Conservation (phyloP, 2,888 invertebrate species). For the Microplitis manilae region DNA sequence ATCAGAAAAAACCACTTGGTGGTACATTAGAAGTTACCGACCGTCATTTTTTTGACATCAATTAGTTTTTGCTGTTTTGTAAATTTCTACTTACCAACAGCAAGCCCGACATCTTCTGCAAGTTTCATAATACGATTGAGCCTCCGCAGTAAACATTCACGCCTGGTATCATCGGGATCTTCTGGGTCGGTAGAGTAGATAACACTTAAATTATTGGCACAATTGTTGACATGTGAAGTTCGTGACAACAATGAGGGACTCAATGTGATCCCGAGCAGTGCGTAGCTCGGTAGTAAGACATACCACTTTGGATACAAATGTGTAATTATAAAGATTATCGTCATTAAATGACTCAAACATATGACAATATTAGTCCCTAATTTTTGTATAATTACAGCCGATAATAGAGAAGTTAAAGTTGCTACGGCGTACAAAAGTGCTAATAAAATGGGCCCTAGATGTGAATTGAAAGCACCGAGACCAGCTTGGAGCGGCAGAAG, state of each 20-base stretch:
- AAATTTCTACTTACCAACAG: slow-evolving; percentile 56
- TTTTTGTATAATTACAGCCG: slow-evolving; percentile 74
- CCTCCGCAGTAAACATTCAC: slow-evolving; percentile 65
- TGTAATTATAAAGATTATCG: slow-evolving; percentile 64
- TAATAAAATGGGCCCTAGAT: slow-evolving; percentile 70
- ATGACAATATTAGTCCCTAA: slow-evolving; percentile 74
- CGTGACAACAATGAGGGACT: slow-evolving; percentile 64
- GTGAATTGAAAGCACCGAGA: slow-evolving; percentile 69
- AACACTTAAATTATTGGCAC: slow-evolving; percentile 63
- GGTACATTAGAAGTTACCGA: neutral
- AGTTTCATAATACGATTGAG: slow-evolving; percentile 65
- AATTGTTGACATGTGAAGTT: slow-evolving; percentile 63
- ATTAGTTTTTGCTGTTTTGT: neutral
- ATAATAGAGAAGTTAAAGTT: slow-evolving; percentile 65
- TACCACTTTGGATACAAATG: slow-evolving; percentile 68
- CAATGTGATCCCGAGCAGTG: slow-evolving; percentile 61
- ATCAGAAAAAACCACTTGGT: neutral
- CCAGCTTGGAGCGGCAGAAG: slow-evolving; percentile 75
- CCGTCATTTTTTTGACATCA: neutral
- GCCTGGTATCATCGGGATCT: slow-evolving; percentile 66
- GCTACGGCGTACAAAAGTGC: slow-evolving; percentile 64
- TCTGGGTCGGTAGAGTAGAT: slow-evolving; percentile 64
- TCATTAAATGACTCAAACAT: slow-evolving; percentile 60
- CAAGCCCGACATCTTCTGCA: slow-evolving; percentile 67
- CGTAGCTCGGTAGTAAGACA: slow-evolving; percentile 64